These are phyloP conservation scores for Sanderia malayensis DNA, from an alignment of 30 jellyfish, hydroid and myxozoan species.

Conservation along the genomic window DNA sequence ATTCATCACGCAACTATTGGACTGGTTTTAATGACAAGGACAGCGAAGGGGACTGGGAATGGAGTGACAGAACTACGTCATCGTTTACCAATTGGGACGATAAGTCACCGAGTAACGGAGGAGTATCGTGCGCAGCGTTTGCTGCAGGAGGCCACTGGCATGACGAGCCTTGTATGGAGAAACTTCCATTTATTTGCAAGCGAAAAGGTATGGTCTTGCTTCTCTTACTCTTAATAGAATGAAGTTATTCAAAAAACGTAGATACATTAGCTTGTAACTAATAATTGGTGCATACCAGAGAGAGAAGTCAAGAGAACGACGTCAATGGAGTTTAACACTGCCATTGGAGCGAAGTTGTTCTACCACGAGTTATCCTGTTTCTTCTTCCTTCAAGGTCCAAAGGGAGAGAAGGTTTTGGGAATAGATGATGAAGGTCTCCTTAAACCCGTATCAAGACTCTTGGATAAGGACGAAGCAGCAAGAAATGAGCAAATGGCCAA, in stretches of 20 bases:
- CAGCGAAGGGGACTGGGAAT: slow-evolving; percentile 97
- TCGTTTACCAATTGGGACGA: slow-evolving; percentile 95
- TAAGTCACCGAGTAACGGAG: slow-evolving; percentile 92
- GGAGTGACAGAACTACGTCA: slow-evolving; percentile 94
- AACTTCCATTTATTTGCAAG: slow-evolving; percentile 79
- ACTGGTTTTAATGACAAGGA: slow-evolving; percentile 92
- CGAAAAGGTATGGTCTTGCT: slow-evolving; percentile 56
- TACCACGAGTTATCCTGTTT: no score
- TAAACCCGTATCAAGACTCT: slow-evolving; percentile 84
- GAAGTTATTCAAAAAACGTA: no score
- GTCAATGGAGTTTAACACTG: no score
- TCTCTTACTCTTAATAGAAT: background rate
- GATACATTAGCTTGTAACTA: no score
- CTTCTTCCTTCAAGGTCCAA: slow-evolving; percentile 77
- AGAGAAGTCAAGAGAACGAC: no score
- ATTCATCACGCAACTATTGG: slow-evolving; percentile 80
- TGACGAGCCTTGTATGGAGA: slow-evolving; percentile 91
- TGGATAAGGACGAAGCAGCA: slow-evolving; percentile 67
- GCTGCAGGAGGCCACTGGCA: slow-evolving; percentile 94
- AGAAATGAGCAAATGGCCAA: slow-evolving; percentile 60
- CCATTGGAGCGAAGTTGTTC: no score
- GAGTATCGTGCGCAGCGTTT: slow-evolving; percentile 93
- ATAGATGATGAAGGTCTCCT: slow-evolving; percentile 76
- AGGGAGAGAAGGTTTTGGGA: slow-evolving; percentile 87
- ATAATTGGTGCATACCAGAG: no score